Evolutionary conservation across 2,888 invertebrate genomes (phyloP).

Genomic region (Aphodius granarius): DNA sequence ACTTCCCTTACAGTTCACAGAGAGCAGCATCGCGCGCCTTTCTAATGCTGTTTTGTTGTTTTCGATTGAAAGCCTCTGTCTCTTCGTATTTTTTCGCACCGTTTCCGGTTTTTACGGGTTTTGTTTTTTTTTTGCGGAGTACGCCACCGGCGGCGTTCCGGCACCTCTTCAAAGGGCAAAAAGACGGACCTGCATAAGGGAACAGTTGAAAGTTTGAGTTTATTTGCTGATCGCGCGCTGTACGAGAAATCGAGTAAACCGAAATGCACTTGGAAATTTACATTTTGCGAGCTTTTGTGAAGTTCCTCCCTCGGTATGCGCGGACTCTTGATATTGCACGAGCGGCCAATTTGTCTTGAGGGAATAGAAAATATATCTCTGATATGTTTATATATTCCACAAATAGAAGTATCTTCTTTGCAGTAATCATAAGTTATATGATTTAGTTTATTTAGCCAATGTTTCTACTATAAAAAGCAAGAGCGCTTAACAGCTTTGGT

Average conservation of each 20-base stretch:
- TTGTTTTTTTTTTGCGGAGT: neutral
- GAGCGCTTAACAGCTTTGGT: neutral
- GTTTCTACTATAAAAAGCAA: neutral
- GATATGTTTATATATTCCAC: neutral
- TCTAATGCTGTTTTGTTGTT: constrained; percentile 13
- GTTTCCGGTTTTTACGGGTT: neutral
- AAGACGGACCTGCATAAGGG: neutral
- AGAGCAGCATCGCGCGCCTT: neutral
- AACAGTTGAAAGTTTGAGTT: neutral
- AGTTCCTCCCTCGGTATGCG: neutral
- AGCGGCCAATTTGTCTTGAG: neutral
- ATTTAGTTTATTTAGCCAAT: neutral
- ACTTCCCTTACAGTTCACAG: neutral
- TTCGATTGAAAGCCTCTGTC: constrained; percentile 8
- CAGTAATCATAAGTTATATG: too few relatives aligned
- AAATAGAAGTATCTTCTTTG: too few relatives aligned
- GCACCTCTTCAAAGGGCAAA: neutral
- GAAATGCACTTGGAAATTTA: neutral
- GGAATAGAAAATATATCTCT: neutral
- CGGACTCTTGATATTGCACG: neutral
- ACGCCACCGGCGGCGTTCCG: neutral
- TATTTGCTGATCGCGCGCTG: neutral
- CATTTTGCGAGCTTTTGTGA: neutral
- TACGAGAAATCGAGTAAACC: neutral
- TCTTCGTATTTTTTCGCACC: neutral